Percentiles rank a stretch among this genome's conserved stretches.
Evolutionary conservation across 2,113 vertebrate species (phyloP).

Genomic region (Dunckerocampus dactyliophorus): DNA sequence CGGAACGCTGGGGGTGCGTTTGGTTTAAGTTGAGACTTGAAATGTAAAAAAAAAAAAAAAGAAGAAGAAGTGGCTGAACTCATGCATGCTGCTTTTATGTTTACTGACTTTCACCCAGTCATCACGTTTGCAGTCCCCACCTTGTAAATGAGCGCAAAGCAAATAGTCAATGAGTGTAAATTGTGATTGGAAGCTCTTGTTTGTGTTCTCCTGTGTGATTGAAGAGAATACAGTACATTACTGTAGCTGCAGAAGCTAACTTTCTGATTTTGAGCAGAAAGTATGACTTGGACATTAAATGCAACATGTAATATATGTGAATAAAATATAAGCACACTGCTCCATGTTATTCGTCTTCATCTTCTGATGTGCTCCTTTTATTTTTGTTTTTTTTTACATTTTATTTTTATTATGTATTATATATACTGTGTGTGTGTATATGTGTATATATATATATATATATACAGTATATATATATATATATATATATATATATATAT

Average conservation of each 20-base stretch:
- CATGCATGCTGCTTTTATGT: slow-evolving; percentile 91
- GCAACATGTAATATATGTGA: slow-evolving; percentile 99
- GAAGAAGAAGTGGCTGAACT: slow-evolving; percentile 76
- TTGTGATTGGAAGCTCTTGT: slow-evolving; percentile 81
- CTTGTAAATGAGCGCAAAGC: slow-evolving; percentile 78
- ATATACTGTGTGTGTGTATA: too few species aligned
- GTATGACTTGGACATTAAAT: slow-evolving; percentile 85
- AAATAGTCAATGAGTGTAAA: slow-evolving; percentile 75
- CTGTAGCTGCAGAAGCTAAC: slow-evolving; percentile 93
- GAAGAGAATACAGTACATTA: slow-evolving; percentile 99
- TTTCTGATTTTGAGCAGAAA: slow-evolving; percentile 87
- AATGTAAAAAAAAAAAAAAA: slow-evolving; percentile 27
- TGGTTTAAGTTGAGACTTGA: slow-evolving; percentile 50
- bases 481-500: too few species aligned
- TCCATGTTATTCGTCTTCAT: background rate
- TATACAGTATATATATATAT: too few species aligned
- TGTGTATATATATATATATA: too few species aligned
- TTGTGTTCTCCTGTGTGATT: slow-evolving; percentile 88
- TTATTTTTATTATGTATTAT: background rate
- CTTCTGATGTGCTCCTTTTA: background rate
- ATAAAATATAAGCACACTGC: slow-evolving; percentile 85
- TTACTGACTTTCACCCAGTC: slow-evolving; percentile 70
- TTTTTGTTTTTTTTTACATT: slow-evolving; percentile 46
- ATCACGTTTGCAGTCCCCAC: slow-evolving; percentile 79
- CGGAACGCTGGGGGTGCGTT: background rate